Evolutionary conservation across 1,140 invertebrate genomes (phyloP), one percentile per base, ranked within the genome.

Genomic region (Thaumetopoea pityocampa): DNA sequence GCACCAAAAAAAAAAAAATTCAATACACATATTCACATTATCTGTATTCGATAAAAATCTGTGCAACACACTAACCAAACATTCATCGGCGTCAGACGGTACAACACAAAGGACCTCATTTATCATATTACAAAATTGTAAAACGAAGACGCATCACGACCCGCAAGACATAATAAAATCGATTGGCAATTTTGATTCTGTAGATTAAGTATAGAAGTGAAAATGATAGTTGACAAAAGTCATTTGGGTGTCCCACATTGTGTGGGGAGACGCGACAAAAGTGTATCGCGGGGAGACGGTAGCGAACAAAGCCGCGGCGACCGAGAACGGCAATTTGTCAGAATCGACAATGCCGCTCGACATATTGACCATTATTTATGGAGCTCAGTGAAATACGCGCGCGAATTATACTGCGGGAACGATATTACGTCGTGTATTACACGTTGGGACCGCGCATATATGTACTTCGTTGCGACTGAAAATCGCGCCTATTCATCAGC

Each of bases 361-460:
- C 72, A 71, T 79, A 80, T 78, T 80, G 77, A 70, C 74, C 77
- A 81, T 82, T 80, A 84, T 84, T 80, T 84, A 84, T 81, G 74
- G 60, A 57, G 54, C 58, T 63, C 51, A 66, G 69, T 78, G 68
- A 73, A 76, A 72, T 67, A 66, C 61, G 57, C 47, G 33, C 51
- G 51, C 58, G 59, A 58, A n/a, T 79, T 73, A 80, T 80, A 80
- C 73, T 78, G 70, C 79, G 72, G 67, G 74, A 81, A 72, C 62
- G 61, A 60, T 69, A 58, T 54, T 65, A 51, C 74, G 65, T 51
- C 70, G 66, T 77, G 72, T 80, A 72, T 53, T 76, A 80, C 79
- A 77, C 55, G 52, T 40, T 71, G 71, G 67, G 65, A 70, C 68
- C 56, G 34, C 38, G 52, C 60, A 41, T 32, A 45, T 43, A n/a